phyloP scores from a whole-genome alignment of 2,888 invertebrate genomes.

The Parthenolecanium corni region DNA sequence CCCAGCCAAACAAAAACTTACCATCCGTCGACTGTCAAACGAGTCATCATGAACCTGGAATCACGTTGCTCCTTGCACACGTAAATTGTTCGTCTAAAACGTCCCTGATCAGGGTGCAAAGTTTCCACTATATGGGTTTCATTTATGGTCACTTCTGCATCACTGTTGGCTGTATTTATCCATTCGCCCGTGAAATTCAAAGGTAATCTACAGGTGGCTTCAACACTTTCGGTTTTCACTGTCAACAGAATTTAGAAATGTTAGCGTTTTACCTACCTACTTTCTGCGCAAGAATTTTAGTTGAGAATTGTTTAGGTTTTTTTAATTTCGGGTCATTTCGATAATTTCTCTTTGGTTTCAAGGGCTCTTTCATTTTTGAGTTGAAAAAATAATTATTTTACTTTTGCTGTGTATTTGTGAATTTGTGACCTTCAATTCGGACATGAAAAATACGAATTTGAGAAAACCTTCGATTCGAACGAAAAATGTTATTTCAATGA shows the following conservation, averaged over 20 bases:
- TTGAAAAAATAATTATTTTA: no score
- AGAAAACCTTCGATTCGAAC: no score
- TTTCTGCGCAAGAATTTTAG: no score
- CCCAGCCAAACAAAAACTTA: slow-evolving; percentile 36
- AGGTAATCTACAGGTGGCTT: slow-evolving; percentile 81
- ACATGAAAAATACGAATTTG: no score
- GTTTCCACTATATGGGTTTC: slow-evolving; percentile 94
- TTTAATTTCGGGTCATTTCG: no score
- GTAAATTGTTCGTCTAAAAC: slow-evolving; percentile 79
- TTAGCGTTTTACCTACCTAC: background rate
- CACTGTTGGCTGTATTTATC: slow-evolving; percentile 95
- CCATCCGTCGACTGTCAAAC: slow-evolving; percentile 91
- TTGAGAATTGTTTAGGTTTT: no score
- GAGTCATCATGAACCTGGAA: slow-evolving; percentile 86
- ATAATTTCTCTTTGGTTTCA: no score
- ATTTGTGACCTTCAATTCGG: no score
- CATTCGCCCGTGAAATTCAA: slow-evolving; percentile 89
- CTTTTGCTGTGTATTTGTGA: no score
- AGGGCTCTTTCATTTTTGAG: no score
- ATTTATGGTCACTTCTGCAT: slow-evolving; percentile 86
- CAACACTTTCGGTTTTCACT: slow-evolving; percentile 73
- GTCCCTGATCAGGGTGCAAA: slow-evolving; percentile 82
- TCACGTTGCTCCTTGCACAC: slow-evolving; percentile 89
- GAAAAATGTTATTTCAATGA: no score
- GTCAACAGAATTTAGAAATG: slow-evolving; percentile 30